Percentiles rank a stretch among this genome's conserved stretches.
Conservation (phyloP, 2,888 invertebrate genomes). For the Acanthosepion lycidas region DNA sequence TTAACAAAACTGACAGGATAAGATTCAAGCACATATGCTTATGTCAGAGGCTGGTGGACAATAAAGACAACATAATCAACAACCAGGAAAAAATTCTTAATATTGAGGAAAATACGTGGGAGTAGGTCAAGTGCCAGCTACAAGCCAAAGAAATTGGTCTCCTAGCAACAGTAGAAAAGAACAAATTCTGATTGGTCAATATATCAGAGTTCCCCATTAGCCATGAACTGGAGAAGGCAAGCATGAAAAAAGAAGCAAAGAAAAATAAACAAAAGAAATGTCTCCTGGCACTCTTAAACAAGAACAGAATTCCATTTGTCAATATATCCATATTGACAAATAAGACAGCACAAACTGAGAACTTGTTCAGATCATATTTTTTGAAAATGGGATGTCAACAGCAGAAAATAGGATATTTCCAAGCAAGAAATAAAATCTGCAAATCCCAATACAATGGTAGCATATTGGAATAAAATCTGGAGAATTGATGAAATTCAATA, state of each 20-base stretch:
- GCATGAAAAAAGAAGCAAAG: background rate
- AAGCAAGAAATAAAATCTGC: background rate
- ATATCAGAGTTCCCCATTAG: slow-evolving; percentile 14
- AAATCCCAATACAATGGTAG: background rate
- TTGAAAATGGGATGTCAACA: background rate
- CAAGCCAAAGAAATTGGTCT: slow-evolving; percentile 17
- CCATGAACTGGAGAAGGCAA: background rate
- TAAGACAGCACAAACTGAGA: slow-evolving; percentile 12
- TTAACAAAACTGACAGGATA: background rate
- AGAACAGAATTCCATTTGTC: background rate
- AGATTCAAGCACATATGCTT: background rate
- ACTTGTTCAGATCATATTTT: background rate
- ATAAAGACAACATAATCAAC: background rate
- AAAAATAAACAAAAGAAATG: background rate
- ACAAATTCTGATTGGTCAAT: slow-evolving; percentile 13
- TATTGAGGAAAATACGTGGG: background rate
- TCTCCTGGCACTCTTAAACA: slow-evolving; percentile 15
- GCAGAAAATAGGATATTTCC: background rate
- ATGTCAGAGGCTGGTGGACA: background rate
- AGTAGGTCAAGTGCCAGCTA: slow-evolving; percentile 22
- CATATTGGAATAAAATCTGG: background rate
- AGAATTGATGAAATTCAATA: background rate
- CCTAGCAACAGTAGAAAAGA: slow-evolving; percentile 4
- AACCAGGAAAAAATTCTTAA: background rate
- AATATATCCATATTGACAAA: slow-evolving; percentile 33